A percentile compares a stretch with the other conserved stretches of the same genome.
These are phyloP conservation scores for Xiphias gladius DNA, from an alignment of 2,113 vertebrate genomes.

Conservation along the genomic window DNA sequence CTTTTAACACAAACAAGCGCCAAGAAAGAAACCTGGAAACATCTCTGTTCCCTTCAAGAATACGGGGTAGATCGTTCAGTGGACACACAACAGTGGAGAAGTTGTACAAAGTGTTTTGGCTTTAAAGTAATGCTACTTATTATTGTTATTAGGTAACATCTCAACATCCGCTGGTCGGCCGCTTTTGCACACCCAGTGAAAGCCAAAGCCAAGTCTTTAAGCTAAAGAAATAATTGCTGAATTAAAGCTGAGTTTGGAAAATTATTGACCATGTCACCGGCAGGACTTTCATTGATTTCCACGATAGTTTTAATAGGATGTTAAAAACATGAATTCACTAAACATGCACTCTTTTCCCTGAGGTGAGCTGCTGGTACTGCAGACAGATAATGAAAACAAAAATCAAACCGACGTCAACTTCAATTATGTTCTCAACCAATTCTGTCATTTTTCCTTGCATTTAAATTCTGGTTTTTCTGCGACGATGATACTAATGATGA, in stretches of 20 bases:
- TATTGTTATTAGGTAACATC: conserved; percentile 6
- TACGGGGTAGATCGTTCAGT: neutral
- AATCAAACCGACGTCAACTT: too few relatives aligned
- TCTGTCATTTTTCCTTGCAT: too few relatives aligned
- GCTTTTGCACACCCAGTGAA: neutral
- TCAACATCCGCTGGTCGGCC: neutral
- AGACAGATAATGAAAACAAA: too few relatives aligned
- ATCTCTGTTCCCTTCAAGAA: neutral
- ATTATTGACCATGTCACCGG: neutral
- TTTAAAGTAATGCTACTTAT: neutral
- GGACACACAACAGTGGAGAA: neutral
- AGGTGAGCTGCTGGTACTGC: too few relatives aligned
- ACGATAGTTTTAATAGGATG: neutral
- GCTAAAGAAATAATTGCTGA: conserved; percentile 4
- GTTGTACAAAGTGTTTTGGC: conserved; percentile 6
- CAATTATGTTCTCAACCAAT: too few relatives aligned
- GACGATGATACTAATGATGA: too few relatives aligned
- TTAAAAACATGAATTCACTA: neutral
- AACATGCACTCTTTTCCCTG: too few relatives aligned
- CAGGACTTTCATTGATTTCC: neutral
- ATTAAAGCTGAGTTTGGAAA: neutral
- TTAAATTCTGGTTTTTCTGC: too few relatives aligned
- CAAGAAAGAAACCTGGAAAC: neutral
- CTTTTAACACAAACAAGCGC: neutral
- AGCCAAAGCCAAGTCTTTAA: neutral